These are phyloP conservation scores for Eutolmus rufibarbis DNA, from an alignment of 2,888 invertebrate genomes.

Conservation along the genomic window DNA sequence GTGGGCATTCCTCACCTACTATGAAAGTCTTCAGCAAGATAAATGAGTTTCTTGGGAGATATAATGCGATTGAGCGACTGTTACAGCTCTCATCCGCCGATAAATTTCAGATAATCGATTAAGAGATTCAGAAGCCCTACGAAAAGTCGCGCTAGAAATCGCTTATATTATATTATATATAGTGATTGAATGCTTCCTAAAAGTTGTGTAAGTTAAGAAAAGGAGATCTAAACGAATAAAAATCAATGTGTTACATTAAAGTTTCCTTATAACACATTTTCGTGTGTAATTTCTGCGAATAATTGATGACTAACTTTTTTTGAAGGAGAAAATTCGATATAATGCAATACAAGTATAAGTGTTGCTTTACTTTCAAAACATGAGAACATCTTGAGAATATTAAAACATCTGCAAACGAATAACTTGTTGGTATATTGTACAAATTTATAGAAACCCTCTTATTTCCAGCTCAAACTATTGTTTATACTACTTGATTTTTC, in stretches of 20 bases:
- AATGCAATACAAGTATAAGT: not conserved
- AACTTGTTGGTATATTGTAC: too few relatives aligned
- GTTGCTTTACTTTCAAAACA: not conserved
- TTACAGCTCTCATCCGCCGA: not conserved
- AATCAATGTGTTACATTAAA: not conserved
- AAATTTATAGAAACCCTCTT: too few relatives aligned
- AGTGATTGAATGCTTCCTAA: not conserved
- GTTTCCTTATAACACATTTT: not conserved
- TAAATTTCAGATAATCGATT: not conserved
- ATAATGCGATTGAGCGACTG: not conserved
- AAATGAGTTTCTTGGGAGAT: not conserved
- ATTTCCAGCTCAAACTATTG: too few relatives aligned
- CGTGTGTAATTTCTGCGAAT: not conserved
- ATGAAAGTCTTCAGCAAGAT: not conserved
- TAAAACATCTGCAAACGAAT: too few relatives aligned
- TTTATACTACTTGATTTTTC: too few relatives aligned
- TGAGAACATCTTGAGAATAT: not conserved
- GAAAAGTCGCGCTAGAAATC: not conserved
- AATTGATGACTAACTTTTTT: not conserved
- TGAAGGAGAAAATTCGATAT: not conserved
- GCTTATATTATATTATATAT: not conserved
- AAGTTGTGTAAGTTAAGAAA: not conserved
- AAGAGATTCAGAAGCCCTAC: not conserved
- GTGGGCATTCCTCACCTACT: not conserved
- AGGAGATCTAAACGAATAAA: not conserved